phyloP scores from a whole-genome alignment of 1,140 invertebrate species.

The Sesamia nonagrioides region DNA sequence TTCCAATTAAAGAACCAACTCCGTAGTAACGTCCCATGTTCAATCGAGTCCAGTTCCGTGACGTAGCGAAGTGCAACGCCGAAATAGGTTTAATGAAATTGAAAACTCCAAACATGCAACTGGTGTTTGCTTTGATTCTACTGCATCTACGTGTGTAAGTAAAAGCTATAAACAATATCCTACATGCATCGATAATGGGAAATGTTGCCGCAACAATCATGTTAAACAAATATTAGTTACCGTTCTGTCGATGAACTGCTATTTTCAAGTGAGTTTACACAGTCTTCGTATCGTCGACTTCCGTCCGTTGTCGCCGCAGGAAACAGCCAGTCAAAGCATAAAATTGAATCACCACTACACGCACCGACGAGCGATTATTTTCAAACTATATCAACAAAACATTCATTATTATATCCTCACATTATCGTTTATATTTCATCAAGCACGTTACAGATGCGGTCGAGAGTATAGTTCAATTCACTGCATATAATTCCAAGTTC shows the following conservation, averaged over 20 bases:
- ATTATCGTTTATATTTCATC: conserved; percentile 44
- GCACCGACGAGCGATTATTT: conserved; percentile 51
- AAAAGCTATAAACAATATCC: neutral
- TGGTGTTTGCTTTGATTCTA: conserved; percentile 26
- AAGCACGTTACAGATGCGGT: conserved; percentile 4
- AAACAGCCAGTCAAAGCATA: conserved; percentile 63
- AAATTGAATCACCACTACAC: conserved; percentile 54
- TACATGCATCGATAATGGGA: conserved; percentile 27
- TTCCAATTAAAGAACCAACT: conserved; percentile 17
- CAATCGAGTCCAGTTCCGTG: neutral
- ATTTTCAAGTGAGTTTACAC: conserved; percentile 53
- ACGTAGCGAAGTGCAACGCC: conserved; percentile 11
- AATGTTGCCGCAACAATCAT: conserved; percentile 43
- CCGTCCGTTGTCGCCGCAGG: conserved; percentile 54
- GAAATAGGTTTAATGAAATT: conserved; percentile 24
- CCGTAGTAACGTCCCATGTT: neutral
- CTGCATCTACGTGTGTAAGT: neutral
- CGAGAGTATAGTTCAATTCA: conserved; percentile 1
- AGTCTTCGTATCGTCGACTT: conserved; percentile 52
- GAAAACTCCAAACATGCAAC: conserved; percentile 22
- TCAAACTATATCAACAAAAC: conserved; percentile 48
- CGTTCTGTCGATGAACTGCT: conserved; percentile 50
- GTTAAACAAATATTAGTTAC: conserved; percentile 38
- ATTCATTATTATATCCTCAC: conserved; percentile 55
- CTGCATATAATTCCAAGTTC: conserved; percentile 1